Conservation (phyloP, 1,140 invertebrate genomes). For the Apis laboriosa region DNA sequence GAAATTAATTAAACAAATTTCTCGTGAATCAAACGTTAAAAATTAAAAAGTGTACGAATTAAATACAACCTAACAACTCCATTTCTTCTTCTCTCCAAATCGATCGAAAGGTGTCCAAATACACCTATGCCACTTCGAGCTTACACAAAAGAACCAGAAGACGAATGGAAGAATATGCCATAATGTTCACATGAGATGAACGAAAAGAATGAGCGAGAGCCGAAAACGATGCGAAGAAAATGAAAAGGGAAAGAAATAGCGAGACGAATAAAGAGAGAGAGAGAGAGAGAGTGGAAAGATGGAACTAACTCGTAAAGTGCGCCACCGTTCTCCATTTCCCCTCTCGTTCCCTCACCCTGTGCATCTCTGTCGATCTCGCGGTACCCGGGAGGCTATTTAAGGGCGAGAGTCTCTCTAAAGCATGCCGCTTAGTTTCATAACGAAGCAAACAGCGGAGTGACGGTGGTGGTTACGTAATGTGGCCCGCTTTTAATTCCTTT, state of each 20-base stretch:
- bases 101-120: background rate
- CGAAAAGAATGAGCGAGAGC: too few species aligned
- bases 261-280: background rate
- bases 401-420: slow-evolving; percentile 51
- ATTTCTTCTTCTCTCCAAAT: background rate
- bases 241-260: too few species aligned
- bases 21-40: too few species aligned
- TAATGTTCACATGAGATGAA: background rate
- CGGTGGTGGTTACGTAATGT: slow-evolving; percentile 57
- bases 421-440: slow-evolving; percentile 57
- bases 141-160: background rate
- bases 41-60: too few species aligned
- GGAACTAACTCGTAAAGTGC: slow-evolving; percentile 52
- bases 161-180: slow-evolving; percentile 1
- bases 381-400: slow-evolving; percentile 47
- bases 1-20: too few species aligned
- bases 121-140: background rate
- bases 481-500: slow-evolving; percentile 63
- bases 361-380: slow-evolving; percentile 7
- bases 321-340: slow-evolving; percentile 18
- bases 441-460: slow-evolving; percentile 54
- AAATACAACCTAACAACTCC: too few species aligned
- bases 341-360: slow-evolving; percentile 1
- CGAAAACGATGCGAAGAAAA: background rate
- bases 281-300: slow-evolving; percentile 14